Base-by-base conservation (phyloP, 2,113 vertebrate species). In the Melanocharis versteri region DNA sequence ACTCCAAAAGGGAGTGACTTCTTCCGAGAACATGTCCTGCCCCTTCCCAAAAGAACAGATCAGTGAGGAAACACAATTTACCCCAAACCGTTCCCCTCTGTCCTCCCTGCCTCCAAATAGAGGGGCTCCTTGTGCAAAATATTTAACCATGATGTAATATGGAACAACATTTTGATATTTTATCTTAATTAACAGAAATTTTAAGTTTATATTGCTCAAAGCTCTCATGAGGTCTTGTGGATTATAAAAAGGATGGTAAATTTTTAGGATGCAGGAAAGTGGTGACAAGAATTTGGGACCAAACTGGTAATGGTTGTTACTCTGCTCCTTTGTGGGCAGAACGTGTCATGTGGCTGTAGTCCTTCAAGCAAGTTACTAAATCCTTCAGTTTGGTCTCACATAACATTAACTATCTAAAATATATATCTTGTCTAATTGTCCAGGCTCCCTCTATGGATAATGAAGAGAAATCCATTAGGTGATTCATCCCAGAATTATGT, bases 391-490 rank as follows among this genome's bases (percentile, higher is more conserved):
- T 76, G 15, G 42, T 60, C 30, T 93, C 85, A 51, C 7, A 13
- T 75, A 40, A 45, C 0, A 3, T 62, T 42, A 53, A 10, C 19
- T 48, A 19, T 44, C 31, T 83, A 23, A 95, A 95, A 92, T 48
- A 11, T 48, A 11, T 2, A 61, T 37, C 31, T 56, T 73, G 18
- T 11, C n/a, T 78, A 65, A 33, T 61, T 80, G 14, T 65, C 82
- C 50, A 85, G 66, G 57, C 31, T 94, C 51, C 69, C 78, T 94
- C 93, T 93, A 56, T 22, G 90, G 66, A 90, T 80, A 72, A 88
- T 12, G 15, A 60, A 87, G 54, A 72, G n/a, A 93, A 93, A 88
- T 76, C 82, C 75, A 27, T 64, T 72, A 5, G 28, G 14, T 91
- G 85, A 90, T 86, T 93, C 61, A 92, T 83, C n/a, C 40, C 22